A percentile compares a stretch with the other conserved stretches of the same genome.
phyloP scores from a whole-genome alignment of 2,888 invertebrate species.

The Drosophila maculinotata region DNA sequence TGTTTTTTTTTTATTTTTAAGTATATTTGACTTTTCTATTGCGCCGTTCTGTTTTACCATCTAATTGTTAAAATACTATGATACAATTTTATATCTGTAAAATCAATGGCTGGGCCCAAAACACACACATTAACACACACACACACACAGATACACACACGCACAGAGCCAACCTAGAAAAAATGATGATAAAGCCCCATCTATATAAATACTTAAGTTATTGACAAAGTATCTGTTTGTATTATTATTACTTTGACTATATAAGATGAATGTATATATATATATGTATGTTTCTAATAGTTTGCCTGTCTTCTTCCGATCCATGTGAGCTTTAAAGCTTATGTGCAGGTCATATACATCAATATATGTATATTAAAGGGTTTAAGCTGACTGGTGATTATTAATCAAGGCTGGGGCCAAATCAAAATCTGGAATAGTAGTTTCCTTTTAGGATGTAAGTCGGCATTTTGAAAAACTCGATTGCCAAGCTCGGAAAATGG shows the following conservation, averaged over 20 bases:
- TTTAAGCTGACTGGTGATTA: no score
- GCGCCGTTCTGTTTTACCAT: slow-evolving; percentile 10
- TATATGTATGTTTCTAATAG: background rate
- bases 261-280: background rate
- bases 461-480: no score
- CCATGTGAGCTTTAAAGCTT: background rate
- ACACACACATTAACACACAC: background rate
- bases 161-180: background rate
- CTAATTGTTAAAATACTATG: slow-evolving; percentile 26
- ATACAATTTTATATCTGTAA: slow-evolving; percentile 17
- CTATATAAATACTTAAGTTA: slow-evolving; percentile 18
- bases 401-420: no score
- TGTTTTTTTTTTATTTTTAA: background rate
- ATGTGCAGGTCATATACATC: no score
- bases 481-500: no score
- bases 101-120: slow-evolving; percentile 23
- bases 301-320: background rate
- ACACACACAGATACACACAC: no score
- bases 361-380: no score
- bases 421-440: no score
- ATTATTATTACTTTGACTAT: background rate
- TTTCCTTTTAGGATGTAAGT: no score
- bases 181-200: slow-evolving; percentile 7
- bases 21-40: background rate
- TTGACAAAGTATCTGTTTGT: slow-evolving; percentile 4